Evolutionary conservation across 2,888 invertebrate genomes (phyloP), one percentile per base, ranked within the genome.

Genomic region (Psococerastis gibbosa): DNA sequence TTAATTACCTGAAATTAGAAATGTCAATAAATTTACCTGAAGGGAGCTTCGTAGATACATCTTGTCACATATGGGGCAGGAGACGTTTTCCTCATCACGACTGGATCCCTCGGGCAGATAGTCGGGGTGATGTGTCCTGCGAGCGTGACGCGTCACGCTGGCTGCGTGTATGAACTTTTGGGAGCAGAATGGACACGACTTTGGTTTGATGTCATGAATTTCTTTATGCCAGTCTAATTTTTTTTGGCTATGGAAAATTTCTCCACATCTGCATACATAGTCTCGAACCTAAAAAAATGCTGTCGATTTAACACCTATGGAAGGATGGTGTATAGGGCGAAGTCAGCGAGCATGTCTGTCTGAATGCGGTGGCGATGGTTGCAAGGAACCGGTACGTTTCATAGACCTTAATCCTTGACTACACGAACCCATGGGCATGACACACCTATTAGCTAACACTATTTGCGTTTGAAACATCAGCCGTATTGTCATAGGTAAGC

Each of bases 151-250:
- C 1, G 84, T 82, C 51, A 89, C 66, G 53, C 82, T 82, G 5
- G 85, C 76, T 52, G 73, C 71, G 63, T 88, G 85, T 48, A 85
- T 74, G 61, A 88, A 89, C 55, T 84, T 78, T 64, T 87, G 85
- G 56, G 76, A 78, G 64, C 89, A 89, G 57, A 80, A 76, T 3
- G 73, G 71, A 61, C 89, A 89, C 35, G 82, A 75, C 60, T 84
- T 82, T 23, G 87, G 85, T 56, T 77, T 75, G 22, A 71, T 67
- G 47, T 81, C 83, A 63, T 88, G 88, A 3, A 78, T 79, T 62
- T 87, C 87, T 55, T 77, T 73, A 64, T 89, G 88, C 82, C 85
- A 84, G 3, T 72, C 71, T 51, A 85, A 70, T 60, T 84, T 84
- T 52, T 82, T 82, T 56, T 78, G 78, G 43, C 85, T 81, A 55